Percentiles rank a stretch among this genome's conserved stretches.
phyloP scores from a whole-genome alignment of 2,797 vertebrate genomes.

The Acipenser transmontanus region DNA sequence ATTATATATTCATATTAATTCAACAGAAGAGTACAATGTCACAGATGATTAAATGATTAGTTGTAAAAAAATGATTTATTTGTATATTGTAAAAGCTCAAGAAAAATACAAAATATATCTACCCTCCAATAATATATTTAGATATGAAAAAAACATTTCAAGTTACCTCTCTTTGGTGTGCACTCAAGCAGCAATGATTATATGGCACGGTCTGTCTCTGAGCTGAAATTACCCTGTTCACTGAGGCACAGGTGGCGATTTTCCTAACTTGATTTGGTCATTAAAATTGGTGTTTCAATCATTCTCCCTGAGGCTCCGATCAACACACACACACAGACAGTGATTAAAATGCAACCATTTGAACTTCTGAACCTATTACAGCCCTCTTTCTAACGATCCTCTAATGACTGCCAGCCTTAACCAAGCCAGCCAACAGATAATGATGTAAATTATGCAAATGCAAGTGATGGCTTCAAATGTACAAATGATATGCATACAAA shows the following conservation, averaged over 20 bases:
- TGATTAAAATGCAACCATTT: conserved; percentile 51
- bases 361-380: conserved; percentile 50
- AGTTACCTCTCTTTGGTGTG: not conserved
- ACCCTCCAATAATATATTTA: too few relatives aligned
- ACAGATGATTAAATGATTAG: too few relatives aligned
- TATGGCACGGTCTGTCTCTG: conserved; percentile 13
- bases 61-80: too few relatives aligned
- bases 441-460: conserved; percentile 72
- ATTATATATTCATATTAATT: too few relatives aligned
- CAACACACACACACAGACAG: conserved; percentile 38
- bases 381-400: conserved; percentile 54
- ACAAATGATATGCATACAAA: not conserved
- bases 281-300: conserved; percentile 57
- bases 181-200: not conserved
- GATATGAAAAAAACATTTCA: not conserved
- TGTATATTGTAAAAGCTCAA: too few relatives aligned
- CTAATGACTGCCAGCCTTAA: conserved; percentile 60
- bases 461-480: conserved; percentile 36
- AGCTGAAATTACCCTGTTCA: conserved; percentile 44
- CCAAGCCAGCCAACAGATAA: conserved; percentile 63
- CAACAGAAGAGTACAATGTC: too few relatives aligned
- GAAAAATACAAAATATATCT: too few relatives aligned
- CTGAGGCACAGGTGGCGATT: conserved; percentile 62
- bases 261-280: conserved; percentile 64
- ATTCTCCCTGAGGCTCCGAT: conserved; percentile 47